Percentiles rank a stretch among this genome's conserved stretches.
phyloP scores from a whole-genome alignment of 1,140 invertebrate genomes.

The Magallana angulata region DNA sequence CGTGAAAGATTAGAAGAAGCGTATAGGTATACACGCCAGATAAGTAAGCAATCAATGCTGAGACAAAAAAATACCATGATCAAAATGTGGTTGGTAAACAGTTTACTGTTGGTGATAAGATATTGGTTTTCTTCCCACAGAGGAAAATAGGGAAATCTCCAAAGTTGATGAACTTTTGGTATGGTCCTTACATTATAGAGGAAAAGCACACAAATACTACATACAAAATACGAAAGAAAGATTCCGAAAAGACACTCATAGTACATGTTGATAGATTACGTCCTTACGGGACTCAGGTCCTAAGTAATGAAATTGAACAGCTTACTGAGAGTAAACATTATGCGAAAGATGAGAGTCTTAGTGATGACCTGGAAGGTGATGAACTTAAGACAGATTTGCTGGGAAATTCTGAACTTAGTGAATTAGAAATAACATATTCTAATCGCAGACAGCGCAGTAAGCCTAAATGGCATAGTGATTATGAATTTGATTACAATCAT shows the following conservation, averaged over 20 bases:
- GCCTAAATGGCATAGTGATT: too few relatives aligned
- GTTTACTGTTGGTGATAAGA: background rate
- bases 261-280: constrained; percentile 42
- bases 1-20: background rate
- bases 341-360: too few relatives aligned
- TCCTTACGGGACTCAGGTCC: background rate
- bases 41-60: constrained; percentile 30
- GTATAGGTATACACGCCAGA: constrained; percentile 1
- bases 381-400: too few relatives aligned
- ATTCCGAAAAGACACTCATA: background rate
- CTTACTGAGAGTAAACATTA: too few relatives aligned
- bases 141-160: constrained; percentile 3
- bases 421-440: too few relatives aligned
- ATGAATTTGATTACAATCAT: too few relatives aligned
- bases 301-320: too few relatives aligned
- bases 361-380: too few relatives aligned
- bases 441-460: too few relatives aligned
- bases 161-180: constrained; percentile 22
- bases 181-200: constrained; percentile 7
- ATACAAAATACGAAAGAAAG: background rate
- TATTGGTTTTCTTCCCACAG: constrained; percentile 43
- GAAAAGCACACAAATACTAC: constrained; percentile 16
- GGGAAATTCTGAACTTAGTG: too few relatives aligned
- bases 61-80: constrained; percentile 32
- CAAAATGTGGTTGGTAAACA: background rate